phyloP scores from a whole-genome alignment of 2,113 vertebrate species.

The Anguilla rostrata region DNA sequence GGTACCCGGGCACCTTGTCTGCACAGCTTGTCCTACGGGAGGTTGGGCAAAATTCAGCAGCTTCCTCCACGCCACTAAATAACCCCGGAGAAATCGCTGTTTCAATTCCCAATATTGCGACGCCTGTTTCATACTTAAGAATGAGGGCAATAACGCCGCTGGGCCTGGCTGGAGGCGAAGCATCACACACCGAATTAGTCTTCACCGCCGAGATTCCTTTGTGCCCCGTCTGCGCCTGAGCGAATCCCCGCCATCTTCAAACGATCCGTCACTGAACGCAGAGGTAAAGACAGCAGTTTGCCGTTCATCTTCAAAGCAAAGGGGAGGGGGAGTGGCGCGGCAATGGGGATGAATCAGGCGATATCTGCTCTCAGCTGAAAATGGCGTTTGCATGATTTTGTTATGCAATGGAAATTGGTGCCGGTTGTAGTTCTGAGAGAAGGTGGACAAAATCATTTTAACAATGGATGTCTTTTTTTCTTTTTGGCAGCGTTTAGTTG shows the following conservation, averaged over 20 bases:
- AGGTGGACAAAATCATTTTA: background rate
- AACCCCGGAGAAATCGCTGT: background rate
- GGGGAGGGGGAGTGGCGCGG: background rate
- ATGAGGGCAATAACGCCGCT: background rate
- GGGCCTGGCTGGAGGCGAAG: background rate
- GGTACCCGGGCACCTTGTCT: background rate
- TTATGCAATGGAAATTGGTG: background rate
- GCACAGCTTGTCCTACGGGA: background rate
- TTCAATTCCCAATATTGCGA: background rate
- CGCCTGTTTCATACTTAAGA: background rate
- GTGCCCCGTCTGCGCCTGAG: background rate
- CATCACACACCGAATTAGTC: background rate
- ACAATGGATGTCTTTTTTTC: background rate
- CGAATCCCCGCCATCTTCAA: constrained; percentile 1
- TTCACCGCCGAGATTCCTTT: background rate
- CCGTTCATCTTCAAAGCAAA: constrained; percentile 10
- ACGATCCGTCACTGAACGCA: background rate
- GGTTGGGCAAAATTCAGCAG: background rate
- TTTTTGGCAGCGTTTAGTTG: background rate
- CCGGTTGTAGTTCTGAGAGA: background rate
- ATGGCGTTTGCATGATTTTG: background rate
- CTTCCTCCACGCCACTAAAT: background rate
- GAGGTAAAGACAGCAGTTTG: background rate
- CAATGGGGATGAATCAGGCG: background rate
- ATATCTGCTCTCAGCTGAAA: background rate